Conservation (phyloP, 2,888 invertebrate genomes). For the Hetaerina titia region DNA sequence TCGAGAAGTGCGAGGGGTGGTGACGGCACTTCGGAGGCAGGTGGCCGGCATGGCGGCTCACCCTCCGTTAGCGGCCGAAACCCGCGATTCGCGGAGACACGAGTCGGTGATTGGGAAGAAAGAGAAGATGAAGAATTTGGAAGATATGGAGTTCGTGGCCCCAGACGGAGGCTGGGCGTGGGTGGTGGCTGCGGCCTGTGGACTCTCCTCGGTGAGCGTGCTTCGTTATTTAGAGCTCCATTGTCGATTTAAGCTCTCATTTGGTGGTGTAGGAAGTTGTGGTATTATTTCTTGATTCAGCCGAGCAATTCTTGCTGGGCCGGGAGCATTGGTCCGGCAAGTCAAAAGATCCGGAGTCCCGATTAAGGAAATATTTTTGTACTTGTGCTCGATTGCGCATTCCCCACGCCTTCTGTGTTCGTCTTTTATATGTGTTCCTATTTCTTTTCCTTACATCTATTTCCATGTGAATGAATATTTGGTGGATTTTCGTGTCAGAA, state of each 20-base stretch:
- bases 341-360: no score
- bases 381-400: no score
- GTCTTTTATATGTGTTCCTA: no score
- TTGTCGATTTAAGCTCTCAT: no score
- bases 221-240: no score
- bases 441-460: no score
- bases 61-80: not conserved
- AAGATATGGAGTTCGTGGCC: slow-evolving; percentile 73
- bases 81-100: not conserved
- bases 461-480: no score
- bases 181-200: slow-evolving; percentile 85
- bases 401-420: no score
- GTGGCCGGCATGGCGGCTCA: not conserved
- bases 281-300: not conserved
- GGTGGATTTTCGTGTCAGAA: no score
- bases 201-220: slow-evolving; percentile 41
- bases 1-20: not conserved
- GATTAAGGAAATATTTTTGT: no score
- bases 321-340: no score
- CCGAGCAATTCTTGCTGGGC: no score
- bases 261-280: not conserved
- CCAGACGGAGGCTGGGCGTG: slow-evolving; percentile 90
- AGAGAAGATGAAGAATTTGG: not conserved
- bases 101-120: not conserved
- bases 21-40: not conserved